Evolutionary conservation across 1,140 invertebrate species (phyloP), one percentile per base, ranked within the genome.

Genomic region (Monomorium pharaonis): DNA sequence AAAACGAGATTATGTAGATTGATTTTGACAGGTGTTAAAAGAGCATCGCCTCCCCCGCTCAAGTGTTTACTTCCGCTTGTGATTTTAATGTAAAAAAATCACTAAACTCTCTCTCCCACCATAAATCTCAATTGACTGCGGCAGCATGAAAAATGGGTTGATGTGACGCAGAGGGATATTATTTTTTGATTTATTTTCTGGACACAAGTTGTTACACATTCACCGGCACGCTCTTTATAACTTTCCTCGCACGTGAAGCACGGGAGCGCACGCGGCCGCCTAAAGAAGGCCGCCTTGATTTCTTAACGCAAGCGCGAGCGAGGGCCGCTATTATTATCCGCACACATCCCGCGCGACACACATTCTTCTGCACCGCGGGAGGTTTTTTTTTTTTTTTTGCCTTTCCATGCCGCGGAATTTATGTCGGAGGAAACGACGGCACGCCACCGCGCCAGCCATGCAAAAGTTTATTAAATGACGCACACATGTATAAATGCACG

Each of bases 381-480:
- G n/a, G n/a, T n/a, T n/a, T n/a, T n/a, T 2, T 37, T 37, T 37
- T 37, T 37, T 37, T 56, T 27, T 21, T 42, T 33, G 49, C 49
- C n/a, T 56, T 81, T 56, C 42, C 70, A n/a, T 24, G 27, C 9
- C 51, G n/a, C 70, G 67, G n/a, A 74, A 83, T 83, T 83, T 72
- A 74, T 74, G 78, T 74, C 78, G 67, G 6, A 37, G 51, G 51
- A 74, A 74, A 83, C 21, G 67, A 83, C 21, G 67, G 78, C 78
- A 74, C 67, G 78, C 78, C 78, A 83, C 47, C 37, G 67, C 67
- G 67, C 27, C 37, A 24, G 51, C 78, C 78, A 74, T 51, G 67
- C 78, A 42, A 83, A 54, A 60, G 51, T 72, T 74, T 74, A 83
- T 83, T 83, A 83, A 83, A 83, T 69, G 78, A 70, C 65, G 51